phyloP scores from a whole-genome alignment of 2,888 invertebrate species.

The Cordilura impudica region DNA sequence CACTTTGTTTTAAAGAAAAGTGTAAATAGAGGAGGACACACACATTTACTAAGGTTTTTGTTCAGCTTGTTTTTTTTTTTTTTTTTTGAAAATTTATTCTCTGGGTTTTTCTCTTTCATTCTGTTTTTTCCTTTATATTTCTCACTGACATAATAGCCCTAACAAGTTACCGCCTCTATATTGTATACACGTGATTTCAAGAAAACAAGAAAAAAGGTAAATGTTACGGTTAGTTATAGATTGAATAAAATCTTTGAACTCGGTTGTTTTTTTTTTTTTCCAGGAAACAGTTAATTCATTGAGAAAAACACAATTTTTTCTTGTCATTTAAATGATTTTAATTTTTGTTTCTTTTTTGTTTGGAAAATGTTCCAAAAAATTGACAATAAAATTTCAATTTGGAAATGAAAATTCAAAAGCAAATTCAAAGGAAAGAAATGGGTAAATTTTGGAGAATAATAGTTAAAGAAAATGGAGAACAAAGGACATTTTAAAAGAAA shows the following conservation, averaged over 20 bases:
- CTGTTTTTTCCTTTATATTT: constrained; percentile 8
- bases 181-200: constrained; percentile 44
- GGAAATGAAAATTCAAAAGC: not conserved
- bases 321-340: constrained; percentile 16
- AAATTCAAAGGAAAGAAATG: not conserved
- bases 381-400: constrained; percentile 50
- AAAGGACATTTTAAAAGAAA: not conserved
- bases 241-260: constrained; percentile 42
- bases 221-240: constrained; percentile 43
- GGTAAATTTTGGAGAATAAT: not conserved
- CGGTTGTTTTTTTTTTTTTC: constrained; percentile 14
- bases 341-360: not conserved
- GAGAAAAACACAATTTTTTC: constrained; percentile 36
- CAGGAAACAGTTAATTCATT: constrained; percentile 50
- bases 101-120: not conserved
- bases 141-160: constrained; percentile 57
- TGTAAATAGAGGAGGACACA: constrained; percentile 30
- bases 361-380: constrained; percentile 37
- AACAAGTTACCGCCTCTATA: constrained; percentile 60
- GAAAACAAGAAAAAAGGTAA: constrained; percentile 32
- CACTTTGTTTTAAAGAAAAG: constrained; percentile 23
- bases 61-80: not conserved
- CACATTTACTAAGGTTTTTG: not conserved
- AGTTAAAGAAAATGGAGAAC: not conserved
- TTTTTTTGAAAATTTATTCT: not conserved